Conservation (phyloP, 2,797 vertebrate species). For the Chelidonichthys spinosus region DNA sequence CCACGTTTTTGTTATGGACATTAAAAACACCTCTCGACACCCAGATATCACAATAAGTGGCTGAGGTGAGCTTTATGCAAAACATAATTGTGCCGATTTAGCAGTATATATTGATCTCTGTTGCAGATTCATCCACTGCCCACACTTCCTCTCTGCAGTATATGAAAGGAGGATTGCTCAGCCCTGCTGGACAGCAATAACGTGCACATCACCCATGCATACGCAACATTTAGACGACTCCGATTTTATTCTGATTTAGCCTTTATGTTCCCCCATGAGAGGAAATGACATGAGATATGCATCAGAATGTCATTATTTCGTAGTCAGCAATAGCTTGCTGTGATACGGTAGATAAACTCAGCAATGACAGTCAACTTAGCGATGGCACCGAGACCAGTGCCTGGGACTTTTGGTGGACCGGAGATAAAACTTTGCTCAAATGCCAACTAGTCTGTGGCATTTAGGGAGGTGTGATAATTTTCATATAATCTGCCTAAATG, state of each 20-base stretch:
- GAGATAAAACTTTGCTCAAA: slow-evolving; percentile 85
- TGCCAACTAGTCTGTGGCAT: slow-evolving; percentile 86
- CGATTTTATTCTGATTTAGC: slow-evolving; percentile 66
- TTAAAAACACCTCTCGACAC: not conserved
- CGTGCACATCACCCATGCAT: slow-evolving; percentile 6
- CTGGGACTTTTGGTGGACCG: slow-evolving; percentile 74
- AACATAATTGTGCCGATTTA: not conserved
- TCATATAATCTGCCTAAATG: slow-evolving; percentile 76
- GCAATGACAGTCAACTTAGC: slow-evolving; percentile 64
- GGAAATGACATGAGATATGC: slow-evolving; percentile 60
- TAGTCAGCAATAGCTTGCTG: slow-evolving; percentile 69
- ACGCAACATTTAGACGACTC: slow-evolving; percentile 46
- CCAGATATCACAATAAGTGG: not conserved
- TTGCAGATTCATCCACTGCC: not conserved
- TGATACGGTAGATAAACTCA: slow-evolving; percentile 65
- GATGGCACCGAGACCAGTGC: slow-evolving; percentile 61
- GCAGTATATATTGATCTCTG: not conserved
- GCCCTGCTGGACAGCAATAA: not conserved
- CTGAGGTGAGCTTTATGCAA: not conserved
- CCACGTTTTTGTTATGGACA: slow-evolving; percentile 3
- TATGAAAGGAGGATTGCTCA: not conserved
- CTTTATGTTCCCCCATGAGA: slow-evolving; percentile 60
- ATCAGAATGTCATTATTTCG: slow-evolving; percentile 76
- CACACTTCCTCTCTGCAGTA: slow-evolving; percentile 2
- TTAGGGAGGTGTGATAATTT: slow-evolving; percentile 75